Base-by-base conservation (phyloP, 1,140 invertebrate species). In the Asbolus verrucosus region DNA sequence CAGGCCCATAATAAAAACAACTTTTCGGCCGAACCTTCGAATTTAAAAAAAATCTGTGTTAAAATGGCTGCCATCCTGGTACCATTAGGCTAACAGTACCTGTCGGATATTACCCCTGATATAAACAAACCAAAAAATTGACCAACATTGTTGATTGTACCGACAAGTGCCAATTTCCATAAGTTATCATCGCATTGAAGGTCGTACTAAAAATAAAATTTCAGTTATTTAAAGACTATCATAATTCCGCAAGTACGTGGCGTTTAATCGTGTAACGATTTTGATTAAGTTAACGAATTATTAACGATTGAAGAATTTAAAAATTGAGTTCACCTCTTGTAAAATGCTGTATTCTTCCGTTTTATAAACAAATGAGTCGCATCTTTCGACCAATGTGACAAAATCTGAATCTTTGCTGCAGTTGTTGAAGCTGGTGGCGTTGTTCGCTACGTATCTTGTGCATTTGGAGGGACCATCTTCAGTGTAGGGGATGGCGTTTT, bases 111-210 rank as follows among this genome's bases (percentile, higher is more conserved):
- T 67, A 88, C 84, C 50, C 90, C 89, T 11, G 88, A 83, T 33
- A 92, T 84, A 9, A 88, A 87, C 69, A 92, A 81, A 4, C 89
- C 89, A 9, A 91, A 80, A 71, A 92, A 87, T 79, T 90, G 89
- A 27, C 90, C 90, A 31, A 90, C 77, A 76, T 88, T 91, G 78
- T 91, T 90, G 4, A 91, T 82, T 3, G 90, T 91, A 31, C 90
- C 90, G 11, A 92, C 87, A 66, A 91, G 77, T 0, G 89, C 87
- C 33, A 90, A 78, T 81, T 89, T 91, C 90, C 90, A 92, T 75
- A 87, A 84, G 76, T 90, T 86, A 2, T 84, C 78, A n/a, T 83
- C 76, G 70, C 87, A 89, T 21, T 84, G 85, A 1, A 89, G 81
- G 41, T 82, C 78, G 75, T 86, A 89, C 87, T 89, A 67, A 41